Conservation (phyloP, 2,797 vertebrate genomes). For the Sebastiscus tertius region DNA sequence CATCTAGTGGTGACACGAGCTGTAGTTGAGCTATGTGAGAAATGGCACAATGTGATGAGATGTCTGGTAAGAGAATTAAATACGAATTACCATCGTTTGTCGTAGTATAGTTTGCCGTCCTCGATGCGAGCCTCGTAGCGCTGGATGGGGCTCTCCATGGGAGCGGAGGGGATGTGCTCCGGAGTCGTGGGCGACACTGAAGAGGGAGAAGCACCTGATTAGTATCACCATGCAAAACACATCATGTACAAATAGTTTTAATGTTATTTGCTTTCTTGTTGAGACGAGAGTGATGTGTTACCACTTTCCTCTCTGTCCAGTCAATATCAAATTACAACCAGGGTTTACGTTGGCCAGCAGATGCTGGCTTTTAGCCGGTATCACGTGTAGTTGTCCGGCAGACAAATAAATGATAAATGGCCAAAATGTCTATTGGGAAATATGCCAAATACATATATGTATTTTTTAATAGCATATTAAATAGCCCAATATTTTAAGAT, state of each 20-base stretch:
- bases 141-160: slow-evolving; percentile 91
- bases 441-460: too few relatives aligned
- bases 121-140: slow-evolving; percentile 97
- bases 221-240: neutral
- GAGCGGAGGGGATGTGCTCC: slow-evolving; percentile 90
- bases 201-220: neutral
- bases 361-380: too few relatives aligned
- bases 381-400: too few relatives aligned
- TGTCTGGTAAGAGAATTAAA: neutral
- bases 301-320: neutral
- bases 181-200: slow-evolving; percentile 94
- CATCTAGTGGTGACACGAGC: slow-evolving; percentile 68
- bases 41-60: neutral
- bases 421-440: too few relatives aligned
- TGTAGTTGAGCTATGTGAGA: neutral
- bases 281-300: neutral
- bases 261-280: neutral
- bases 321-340: neutral
- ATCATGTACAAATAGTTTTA: neutral
- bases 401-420: too few relatives aligned
- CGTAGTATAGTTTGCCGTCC: slow-evolving; percentile 98
- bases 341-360: too few relatives aligned
- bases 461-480: too few relatives aligned
- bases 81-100: slow-evolving; percentile 93
- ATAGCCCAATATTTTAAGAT: too few relatives aligned